These are phyloP conservation scores for Phyllostomus discolor DNA, from an alignment of 2,113 vertebrate species.

Conservation along the genomic window DNA sequence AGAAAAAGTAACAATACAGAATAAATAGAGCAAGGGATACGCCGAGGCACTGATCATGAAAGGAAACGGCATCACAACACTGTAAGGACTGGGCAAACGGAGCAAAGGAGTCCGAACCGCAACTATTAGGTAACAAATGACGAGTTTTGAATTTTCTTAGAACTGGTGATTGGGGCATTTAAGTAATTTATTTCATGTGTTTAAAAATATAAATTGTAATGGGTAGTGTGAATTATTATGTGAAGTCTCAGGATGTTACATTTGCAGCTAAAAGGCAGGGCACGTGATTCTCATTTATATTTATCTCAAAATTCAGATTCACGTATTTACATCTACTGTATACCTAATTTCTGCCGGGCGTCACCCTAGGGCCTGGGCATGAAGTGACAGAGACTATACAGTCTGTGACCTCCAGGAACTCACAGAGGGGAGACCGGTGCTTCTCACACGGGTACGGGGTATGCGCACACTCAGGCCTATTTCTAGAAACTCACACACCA, in stretches of 20 bases:
- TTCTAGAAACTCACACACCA: not conserved
- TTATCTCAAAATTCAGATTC: constrained; percentile 20
- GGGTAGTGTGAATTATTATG: not conserved
- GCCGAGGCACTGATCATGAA: not conserved
- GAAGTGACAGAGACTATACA: not conserved
- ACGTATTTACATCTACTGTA: constrained; percentile 6
- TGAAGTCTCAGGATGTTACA: constrained; percentile 31
- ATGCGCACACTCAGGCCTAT: not conserved
- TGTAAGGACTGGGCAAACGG: not conserved
- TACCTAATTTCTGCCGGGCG: constrained; percentile 7
- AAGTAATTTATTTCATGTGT: constrained; percentile 14
- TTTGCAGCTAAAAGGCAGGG: constrained; percentile 2
- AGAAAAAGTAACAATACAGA: not conserved
- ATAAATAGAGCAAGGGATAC: not conserved
- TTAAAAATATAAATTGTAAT: constrained; percentile 19
- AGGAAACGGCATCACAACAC: not conserved
- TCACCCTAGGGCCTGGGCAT: not conserved
- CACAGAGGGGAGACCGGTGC: not conserved
- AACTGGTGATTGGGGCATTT: not conserved
- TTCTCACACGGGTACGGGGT: not conserved
- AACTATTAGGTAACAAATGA: not conserved
- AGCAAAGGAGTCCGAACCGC: not conserved
- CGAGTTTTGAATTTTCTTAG: not conserved
- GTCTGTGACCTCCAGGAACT: not conserved
- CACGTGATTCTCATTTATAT: constrained; percentile 41